Base-by-base conservation (phyloP, 2,888 invertebrate species). In the Ypsolopha sequella region DNA sequence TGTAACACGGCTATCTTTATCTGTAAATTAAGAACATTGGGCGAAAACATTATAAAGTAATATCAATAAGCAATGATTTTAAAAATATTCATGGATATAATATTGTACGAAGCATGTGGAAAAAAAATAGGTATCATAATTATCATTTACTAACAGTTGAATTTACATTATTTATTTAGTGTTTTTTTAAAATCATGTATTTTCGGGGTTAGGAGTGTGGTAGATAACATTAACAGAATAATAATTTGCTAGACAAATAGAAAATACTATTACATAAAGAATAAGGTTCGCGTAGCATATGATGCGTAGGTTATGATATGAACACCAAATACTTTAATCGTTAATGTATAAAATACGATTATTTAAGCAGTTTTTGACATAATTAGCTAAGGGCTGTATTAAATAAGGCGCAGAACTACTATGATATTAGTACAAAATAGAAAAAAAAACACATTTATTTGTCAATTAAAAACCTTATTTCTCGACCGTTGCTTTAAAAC, bases 251-350 rank as follows among this genome's bases (percentile, higher is more conserved):
- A 47, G 14, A 14, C 43, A 1, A 10, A 7, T 14, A 43, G 13
- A 43, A 13, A 43, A 9, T n/a, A n/a, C n/a, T n/a, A 14, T 13
- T 8, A 45, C 33, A 33, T 36, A 14, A 11, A 47, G 9, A 34
- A 10, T 36, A 47, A 36, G 36, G 47, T 47, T 38, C 14, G 36
- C 36, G 11, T 47, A 14, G 47, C 47, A 47, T 36, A n/a, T 13
- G 36, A 47, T 47, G 36, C 47, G 11, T 47, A 47, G 47, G 7
- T 13, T 36, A 47, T 47, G 74, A 80, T 68, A 65, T 75, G 69
- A 80, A 82, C 82, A 82, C 82, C 82, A 82, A 82, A 68, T 81
- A 68, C 69, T 71, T 72, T 79, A 77, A 72, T 65, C 56, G 63
- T 65, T 70, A 63, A 65, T 47, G 14, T 47, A 47, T 36, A 38